These are phyloP conservation scores for Leptarthrus brevirostris DNA, from an alignment of 2,888 invertebrate species.

Conservation along the genomic window DNA sequence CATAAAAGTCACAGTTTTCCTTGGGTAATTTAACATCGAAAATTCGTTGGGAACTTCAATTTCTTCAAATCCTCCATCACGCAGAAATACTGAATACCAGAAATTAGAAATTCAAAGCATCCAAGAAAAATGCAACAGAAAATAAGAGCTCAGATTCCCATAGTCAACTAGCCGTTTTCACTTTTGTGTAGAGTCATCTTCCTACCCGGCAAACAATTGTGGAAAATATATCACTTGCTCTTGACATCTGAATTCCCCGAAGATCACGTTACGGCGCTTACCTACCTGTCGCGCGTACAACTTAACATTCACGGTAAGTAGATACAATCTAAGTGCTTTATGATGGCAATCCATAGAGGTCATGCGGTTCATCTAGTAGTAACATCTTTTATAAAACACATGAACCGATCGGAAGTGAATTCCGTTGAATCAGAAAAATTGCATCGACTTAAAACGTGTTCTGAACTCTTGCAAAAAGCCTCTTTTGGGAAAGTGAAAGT, in stretches of 20 bases:
- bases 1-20: no score
- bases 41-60: no score
- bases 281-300: not conserved
- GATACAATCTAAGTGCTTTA: not conserved
- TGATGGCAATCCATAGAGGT: constrained; percentile 15
- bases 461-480: constrained; percentile 6
- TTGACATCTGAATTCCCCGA: constrained; percentile 24
- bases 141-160: not conserved
- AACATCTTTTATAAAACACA: not conserved
- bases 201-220: constrained; percentile 2
- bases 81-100: no score
- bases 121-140: not conserved
- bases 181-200: constrained; percentile 15
- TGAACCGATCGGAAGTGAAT: not conserved
- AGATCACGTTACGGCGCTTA: constrained; percentile 10
- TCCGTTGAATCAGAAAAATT: not conserved
- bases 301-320: constrained; percentile 1
- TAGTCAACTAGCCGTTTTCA: constrained; percentile 2
- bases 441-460: constrained; percentile 1
- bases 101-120: not conserved
- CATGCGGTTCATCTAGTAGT: not conserved
- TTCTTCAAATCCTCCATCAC: no score
- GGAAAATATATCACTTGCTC: constrained; percentile 28
- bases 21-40: no score
- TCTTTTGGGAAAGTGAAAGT: constrained; percentile 20